Conservation (phyloP, 2,797 vertebrate species). For the Peromyscus eremicus region DNA sequence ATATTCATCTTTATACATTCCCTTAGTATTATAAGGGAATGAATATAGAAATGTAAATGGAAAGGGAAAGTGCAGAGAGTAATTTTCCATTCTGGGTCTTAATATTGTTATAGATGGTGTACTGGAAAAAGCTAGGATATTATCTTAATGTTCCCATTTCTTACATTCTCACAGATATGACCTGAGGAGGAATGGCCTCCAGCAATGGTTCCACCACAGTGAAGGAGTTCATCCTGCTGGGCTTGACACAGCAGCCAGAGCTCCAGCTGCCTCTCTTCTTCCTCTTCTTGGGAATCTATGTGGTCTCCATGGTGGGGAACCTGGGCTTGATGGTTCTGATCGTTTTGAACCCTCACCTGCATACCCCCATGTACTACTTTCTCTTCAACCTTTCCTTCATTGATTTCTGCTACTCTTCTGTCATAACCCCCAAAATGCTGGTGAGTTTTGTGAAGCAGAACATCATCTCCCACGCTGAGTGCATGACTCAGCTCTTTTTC, state of each 20-base stretch:
- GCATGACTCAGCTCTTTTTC: slow-evolving; percentile 76
- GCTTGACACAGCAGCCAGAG: slow-evolving; percentile 63
- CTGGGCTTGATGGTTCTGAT: slow-evolving; percentile 73
- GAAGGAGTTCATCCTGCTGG: slow-evolving; percentile 69
- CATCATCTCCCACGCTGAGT: slow-evolving; percentile 45
- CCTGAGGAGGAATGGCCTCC: neutral
- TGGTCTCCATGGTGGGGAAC: slow-evolving; percentile 70
- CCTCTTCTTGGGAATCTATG: slow-evolving; percentile 63
- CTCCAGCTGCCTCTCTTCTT: slow-evolving; percentile 68
- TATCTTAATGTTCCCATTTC: neutral
- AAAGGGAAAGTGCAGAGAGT: neutral
- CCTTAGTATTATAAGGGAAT: neutral
- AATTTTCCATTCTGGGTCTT: neutral
- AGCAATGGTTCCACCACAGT: slow-evolving; percentile 51
- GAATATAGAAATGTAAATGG: neutral
- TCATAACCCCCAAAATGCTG: slow-evolving; percentile 71
- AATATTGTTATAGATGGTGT: neutral
- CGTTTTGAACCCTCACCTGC: slow-evolving; percentile 60
- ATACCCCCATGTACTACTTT: slow-evolving; percentile 78
- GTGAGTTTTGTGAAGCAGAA: slow-evolving; percentile 63
- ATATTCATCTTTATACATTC: neutral
- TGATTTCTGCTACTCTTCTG: slow-evolving; percentile 70
- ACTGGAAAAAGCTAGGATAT: neutral
- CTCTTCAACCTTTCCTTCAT: slow-evolving; percentile 72
- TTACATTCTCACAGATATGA: neutral